phyloP scores from a whole-genome alignment of 2,113 vertebrate genomes.

The Lepisosteus osseus region DNA sequence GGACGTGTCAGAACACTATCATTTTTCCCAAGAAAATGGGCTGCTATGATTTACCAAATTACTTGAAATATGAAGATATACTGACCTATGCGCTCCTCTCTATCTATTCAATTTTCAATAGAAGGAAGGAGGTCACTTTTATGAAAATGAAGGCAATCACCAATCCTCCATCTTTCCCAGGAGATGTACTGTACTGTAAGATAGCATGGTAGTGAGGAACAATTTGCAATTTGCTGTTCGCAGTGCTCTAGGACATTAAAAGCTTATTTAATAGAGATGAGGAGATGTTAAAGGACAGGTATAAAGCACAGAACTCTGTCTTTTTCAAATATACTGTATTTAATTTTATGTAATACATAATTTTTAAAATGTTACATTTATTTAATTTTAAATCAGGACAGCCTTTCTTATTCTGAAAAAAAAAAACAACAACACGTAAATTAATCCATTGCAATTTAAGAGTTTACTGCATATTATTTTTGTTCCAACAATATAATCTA shows the following conservation, averaged over 20 bases:
- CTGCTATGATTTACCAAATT: conserved; percentile 40
- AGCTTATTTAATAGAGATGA: not conserved
- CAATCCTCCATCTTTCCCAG: conserved; percentile 31
- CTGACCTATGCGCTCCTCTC: conserved; percentile 29
- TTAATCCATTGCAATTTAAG: no score
- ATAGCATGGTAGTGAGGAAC: conserved; percentile 9
- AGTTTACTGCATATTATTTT: no score
- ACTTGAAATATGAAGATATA: conserved; percentile 29
- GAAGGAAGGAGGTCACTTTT: conserved; percentile 31
- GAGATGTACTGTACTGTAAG: conserved; percentile 30
- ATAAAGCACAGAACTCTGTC: not conserved
- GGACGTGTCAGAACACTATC: conserved; percentile 27
- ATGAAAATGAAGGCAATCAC: conserved; percentile 42
- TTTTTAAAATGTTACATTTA: no score
- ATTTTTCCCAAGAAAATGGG: conserved; percentile 31
- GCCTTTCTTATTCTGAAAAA: no score
- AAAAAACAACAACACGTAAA: no score
- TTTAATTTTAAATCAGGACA: no score
- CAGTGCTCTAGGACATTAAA: not conserved
- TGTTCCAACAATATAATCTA: no score
- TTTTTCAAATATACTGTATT: no score
- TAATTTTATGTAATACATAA: no score
- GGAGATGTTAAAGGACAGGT: not conserved
- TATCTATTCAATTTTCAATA: conserved; percentile 33
- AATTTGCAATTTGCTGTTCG: conserved; percentile 2